A percentile compares a stretch with the other conserved stretches of the same genome.
phyloP scores from a whole-genome alignment of 2,888 invertebrate species.

The Pristionchus maxplancki region DNA sequence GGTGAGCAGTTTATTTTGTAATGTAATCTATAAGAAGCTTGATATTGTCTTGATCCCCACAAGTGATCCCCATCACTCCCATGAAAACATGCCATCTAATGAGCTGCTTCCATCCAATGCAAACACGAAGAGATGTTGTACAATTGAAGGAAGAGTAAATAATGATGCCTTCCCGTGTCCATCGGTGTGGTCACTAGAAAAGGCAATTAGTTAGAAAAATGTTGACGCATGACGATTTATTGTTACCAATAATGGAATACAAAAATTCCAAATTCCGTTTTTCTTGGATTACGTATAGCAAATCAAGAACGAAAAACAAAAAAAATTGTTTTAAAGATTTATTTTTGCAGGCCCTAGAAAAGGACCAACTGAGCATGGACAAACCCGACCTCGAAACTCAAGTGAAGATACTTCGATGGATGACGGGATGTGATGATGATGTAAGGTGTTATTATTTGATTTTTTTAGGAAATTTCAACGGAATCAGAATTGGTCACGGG shows the following conservation, averaged over 20 bases:
- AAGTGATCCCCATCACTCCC: neutral
- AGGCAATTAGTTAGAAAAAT: neutral
- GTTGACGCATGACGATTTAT: neutral
- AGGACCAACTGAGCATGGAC: slow-evolving; percentile 60
- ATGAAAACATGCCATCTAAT: neutral
- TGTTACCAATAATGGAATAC: too few relatives aligned
- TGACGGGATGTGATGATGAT: slow-evolving; percentile 56
- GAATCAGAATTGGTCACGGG: neutral
- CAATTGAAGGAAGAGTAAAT: slow-evolving; percentile 9
- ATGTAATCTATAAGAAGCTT: neutral
- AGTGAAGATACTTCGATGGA: slow-evolving; percentile 70
- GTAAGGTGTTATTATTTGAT: neutral
- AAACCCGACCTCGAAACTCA: slow-evolving; percentile 65
- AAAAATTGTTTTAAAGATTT: too few relatives aligned
- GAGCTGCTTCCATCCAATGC: neutral
- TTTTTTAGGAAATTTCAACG: too few relatives aligned
- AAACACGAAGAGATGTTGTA: neutral
- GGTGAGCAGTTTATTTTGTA: neutral
- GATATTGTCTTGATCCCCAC: too few relatives aligned
- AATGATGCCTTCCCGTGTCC: neutral
- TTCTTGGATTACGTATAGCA: too few relatives aligned
- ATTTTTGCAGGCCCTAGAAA: slow-evolving; percentile 67
- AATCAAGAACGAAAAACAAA: neutral
- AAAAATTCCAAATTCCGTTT: too few relatives aligned
- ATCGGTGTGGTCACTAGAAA: neutral